Evolutionary conservation across 2,113 vertebrate genomes (phyloP), one percentile per base, ranked within the genome.

Genomic region (Gallinago undulata): DNA sequence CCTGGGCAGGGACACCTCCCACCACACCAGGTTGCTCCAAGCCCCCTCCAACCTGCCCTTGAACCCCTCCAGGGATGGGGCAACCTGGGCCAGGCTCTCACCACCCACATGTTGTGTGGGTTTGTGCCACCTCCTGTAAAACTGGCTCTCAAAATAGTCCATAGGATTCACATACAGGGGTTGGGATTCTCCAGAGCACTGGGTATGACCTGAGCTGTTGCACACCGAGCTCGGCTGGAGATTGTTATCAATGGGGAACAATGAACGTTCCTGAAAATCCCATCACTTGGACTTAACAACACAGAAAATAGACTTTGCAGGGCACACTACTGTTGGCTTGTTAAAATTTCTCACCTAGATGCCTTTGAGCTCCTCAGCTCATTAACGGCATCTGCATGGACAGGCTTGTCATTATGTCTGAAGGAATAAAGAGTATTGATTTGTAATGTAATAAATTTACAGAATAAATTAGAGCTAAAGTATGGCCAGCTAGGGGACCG

Each of bases 251-350:
- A 73, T 11, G 9, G 70, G 57, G 35, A 94, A 57, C 35, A 67
- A 83, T 45, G 55, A 88, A 76, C 28, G 41, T 39, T 86, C 79
- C 88, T 95, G 72, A 76, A 96, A 97, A 77, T 74, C 75, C 55
- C 41, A 48, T 51, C 0, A 0, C 63, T 74, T 37, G 50, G 68
- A 47, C 17, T 18, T 53, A 72, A 79, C 48, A 70, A 53, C 7
- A 60, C 48, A 68, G 85, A 72, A 95, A 79, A 82, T 2, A 79
- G 74, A 56, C 27, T 90, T 94, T 76, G 63, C 59, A 88, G 75
- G 67, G n/a, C 5, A 33, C 33, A 7, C 85, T 82, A 68, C 68
- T 87, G 79, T 25, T 33, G 39, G 35, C 64, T 92, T 83, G 39
- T 53, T 83, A 88, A 93, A 88, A 90, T 76, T 73, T 82, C 78